Evolutionary conservation across 2,888 invertebrate species (phyloP), one percentile per base, ranked within the genome.

Genomic region (Pocota personata): DNA sequence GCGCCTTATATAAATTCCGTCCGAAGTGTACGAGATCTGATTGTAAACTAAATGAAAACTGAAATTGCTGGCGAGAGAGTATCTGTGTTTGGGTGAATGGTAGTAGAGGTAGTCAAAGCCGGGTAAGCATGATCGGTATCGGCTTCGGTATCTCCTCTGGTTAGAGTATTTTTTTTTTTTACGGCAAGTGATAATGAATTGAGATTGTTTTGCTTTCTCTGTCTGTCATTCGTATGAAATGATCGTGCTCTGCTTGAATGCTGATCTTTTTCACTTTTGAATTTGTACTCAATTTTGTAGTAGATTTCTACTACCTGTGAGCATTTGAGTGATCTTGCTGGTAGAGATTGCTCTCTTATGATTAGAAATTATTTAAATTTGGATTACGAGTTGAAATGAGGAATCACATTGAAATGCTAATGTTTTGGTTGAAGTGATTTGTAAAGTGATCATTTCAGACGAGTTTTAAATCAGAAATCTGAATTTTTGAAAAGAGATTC

Each of bases 31-130:
- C 79, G 79, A 66, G 64, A 64, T 84, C 79, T 79, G 84, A 71
- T 84, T 76, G 71, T 79, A 71, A 79, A 84, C 84, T 84, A 71
- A 84, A 79, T 48, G 64, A 40, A 78, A 83, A 62, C 69, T 62
- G 21, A 78, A 73, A 62, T 62, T 30, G 58, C 60, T 19, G 21
- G 14, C 43, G 62, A 64, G 69, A 75, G 79, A 84, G 69, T 64
- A 76, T 57, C 55, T 76, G 73, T 43, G 58, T 19, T 12, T 52
- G 50, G n/a, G 16, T 46, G 24, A 58, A 58, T 52, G 43, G 67
- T 55, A n/a, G 69, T 62, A 35, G 64, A 58, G 55, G 69, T 76
- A 76, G 48, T 14, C 43, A 16, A n/a, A 46, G 52, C 60, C 62
- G 35, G 37, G 37, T 67, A 48, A 50, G 35, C 14, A 60, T 19